phyloP scores from a whole-genome alignment of 2,113 vertebrate genomes.

The Actinemys pallida region DNA sequence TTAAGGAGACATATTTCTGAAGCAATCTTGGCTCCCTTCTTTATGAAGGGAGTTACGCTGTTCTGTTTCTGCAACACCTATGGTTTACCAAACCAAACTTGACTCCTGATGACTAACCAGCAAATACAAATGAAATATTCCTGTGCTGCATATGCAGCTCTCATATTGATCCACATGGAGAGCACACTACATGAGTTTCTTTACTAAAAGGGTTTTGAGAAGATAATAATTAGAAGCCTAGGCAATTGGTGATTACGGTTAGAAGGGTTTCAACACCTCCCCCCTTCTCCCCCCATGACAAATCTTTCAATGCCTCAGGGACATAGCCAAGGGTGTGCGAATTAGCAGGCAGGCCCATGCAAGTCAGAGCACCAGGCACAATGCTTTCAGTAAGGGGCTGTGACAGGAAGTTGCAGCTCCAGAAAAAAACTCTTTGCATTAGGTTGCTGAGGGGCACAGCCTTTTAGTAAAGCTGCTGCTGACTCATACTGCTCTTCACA shows the following conservation, averaged over 20 bases:
- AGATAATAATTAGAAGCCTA: neutral
- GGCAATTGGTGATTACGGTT: no score
- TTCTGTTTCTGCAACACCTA: neutral
- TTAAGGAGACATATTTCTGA: fast-evolving
- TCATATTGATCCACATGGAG: neutral
- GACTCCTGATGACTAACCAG: neutral
- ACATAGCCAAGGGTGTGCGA: neutral
- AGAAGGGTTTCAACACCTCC: no score
- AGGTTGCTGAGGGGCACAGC: neutral
- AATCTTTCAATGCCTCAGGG: no score
- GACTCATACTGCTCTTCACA: neutral
- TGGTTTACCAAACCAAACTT: fast-evolving
- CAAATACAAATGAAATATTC: fast-evolving
- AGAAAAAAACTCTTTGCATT: neutral
- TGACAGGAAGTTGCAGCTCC: neutral
- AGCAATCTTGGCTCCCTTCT: neutral
- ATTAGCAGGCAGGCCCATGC: neutral
- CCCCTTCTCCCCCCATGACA: no score
- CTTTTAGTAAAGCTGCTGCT: neutral
- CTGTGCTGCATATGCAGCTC: fast-evolving
- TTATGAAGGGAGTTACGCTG: fast-evolving
- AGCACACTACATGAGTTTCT: neutral
- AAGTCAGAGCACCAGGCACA: neutral
- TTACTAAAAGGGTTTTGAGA: neutral
- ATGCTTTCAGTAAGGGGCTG: neutral